phyloP scores from a whole-genome alignment of 2,797 vertebrate genomes.

The Babyrousa celebensis region DNA sequence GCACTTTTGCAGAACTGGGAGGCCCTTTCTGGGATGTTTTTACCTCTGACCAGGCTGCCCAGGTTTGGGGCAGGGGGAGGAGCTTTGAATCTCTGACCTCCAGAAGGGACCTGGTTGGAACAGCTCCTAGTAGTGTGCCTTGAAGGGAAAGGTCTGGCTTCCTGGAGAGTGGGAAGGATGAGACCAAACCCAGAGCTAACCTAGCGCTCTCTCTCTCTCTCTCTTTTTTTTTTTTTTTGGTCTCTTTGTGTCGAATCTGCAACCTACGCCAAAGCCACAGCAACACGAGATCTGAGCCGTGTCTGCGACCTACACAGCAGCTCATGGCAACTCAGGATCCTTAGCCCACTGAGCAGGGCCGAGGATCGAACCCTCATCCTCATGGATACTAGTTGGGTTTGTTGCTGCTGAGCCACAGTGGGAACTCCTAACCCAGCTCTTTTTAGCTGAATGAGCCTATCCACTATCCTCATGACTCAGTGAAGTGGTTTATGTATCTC shows the following conservation, averaged over 20 bases:
- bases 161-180: accelerated
- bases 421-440: neutral
- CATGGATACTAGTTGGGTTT: too few relatives aligned
- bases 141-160: neutral
- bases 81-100: neutral
- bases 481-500: neutral
- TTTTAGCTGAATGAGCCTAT: neutral
- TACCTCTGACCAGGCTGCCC: neutral
- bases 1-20: neutral
- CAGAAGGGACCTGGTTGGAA: neutral
- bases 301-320: too few relatives aligned
- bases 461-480: too few relatives aligned
- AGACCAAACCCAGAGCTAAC: neutral
- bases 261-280: too few relatives aligned
- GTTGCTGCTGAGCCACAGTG: too few relatives aligned
- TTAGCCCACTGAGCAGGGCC: too few relatives aligned
- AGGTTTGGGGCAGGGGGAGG: neutral
- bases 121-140: neutral
- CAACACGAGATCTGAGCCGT: too few relatives aligned
- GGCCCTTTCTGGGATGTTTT: neutral
- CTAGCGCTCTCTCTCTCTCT: too few relatives aligned
- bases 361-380: too few relatives aligned
- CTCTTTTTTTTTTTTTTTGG: too few relatives aligned
- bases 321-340: too few relatives aligned
- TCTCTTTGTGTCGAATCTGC: too few relatives aligned